These are phyloP conservation scores for Erebia aethiops DNA, from an alignment of 2,888 invertebrate species.

Conservation along the genomic window DNA sequence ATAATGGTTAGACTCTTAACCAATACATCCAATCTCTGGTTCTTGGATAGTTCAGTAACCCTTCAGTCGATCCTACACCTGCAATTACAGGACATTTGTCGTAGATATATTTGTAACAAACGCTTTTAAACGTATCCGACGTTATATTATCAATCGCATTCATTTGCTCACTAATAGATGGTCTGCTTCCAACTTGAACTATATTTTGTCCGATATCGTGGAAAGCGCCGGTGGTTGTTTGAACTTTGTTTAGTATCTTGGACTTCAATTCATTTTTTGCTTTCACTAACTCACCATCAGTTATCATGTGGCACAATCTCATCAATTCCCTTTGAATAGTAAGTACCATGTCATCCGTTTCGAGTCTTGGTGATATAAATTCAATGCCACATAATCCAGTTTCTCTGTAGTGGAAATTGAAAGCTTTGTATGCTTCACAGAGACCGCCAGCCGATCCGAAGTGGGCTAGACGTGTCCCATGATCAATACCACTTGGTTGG, in stretches of 20 bases:
- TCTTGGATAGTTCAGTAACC: constrained; percentile 91
- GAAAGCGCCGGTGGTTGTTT: constrained; percentile 94
- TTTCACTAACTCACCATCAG: constrained; percentile 93
- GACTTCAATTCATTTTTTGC: constrained; percentile 95
- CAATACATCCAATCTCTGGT: constrained; percentile 83
- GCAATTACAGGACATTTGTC: constrained; percentile 95
- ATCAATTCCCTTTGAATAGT: constrained; percentile 92
- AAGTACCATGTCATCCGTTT: constrained; percentile 87
- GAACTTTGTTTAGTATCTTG: constrained; percentile 93
- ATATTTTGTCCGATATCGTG: constrained; percentile 98
- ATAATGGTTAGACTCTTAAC: constrained; percentile 71
- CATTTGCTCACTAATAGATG: constrained; percentile 93
- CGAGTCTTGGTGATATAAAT: constrained; percentile 88
- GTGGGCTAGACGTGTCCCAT: constrained; percentile 90
- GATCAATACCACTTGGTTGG: constrained; percentile 92
- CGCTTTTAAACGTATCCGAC: constrained; percentile 88
- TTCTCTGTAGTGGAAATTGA: constrained; percentile 98
- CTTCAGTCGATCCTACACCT: constrained; percentile 94
- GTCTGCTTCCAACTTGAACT: constrained; percentile 93
- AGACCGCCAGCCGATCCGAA: constrained; percentile 85
- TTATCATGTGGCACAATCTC: constrained; percentile 91
- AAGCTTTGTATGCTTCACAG: constrained; percentile 95
- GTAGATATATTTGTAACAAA: constrained; percentile 93
- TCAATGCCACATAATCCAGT: constrained; percentile 98
- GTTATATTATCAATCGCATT: constrained; percentile 91